Evolutionary conservation across 2,797 vertebrate genomes (phyloP), one percentile per base, ranked within the genome.

Genomic region (Sebastes kiyomatsui): DNA sequence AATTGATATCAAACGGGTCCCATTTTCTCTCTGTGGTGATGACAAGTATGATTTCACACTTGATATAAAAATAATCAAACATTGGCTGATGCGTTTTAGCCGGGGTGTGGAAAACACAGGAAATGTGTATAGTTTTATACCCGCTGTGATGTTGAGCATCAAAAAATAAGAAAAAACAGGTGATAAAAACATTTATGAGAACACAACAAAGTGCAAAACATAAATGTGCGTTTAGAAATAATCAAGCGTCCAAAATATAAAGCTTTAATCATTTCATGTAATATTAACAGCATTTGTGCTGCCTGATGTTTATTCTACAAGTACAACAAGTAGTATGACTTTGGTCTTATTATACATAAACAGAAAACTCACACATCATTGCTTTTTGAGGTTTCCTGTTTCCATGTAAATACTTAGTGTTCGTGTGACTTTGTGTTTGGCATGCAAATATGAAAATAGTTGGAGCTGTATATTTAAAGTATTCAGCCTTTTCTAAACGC

Each of bases 41-140:
- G 83, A 91, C 72, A 86, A 35, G 66, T 49, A 22, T 70, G 79
- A 86, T 85, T 83, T 87, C 73, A 88, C 80, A 82, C 67, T 73
- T 77, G 79, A 81, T 81, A 83, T 80, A 14, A 74, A 90, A 88
- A 82, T 84, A 77, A 88, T 85, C 70, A 61, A 82, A 84, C 67
- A 54, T 16, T 30, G 56, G 58, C 64, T 10, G 76, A 73, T 80
- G 64, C 11, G 3, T 79, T 85, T 77, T 28, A 59, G 71, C 22
- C 35, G 27, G 76, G 69, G 67, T 55, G 69, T 2, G 70, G 46
- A 38, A 5, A 6, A 11, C 30, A 9, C n/a, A 58, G 64, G 30
- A 67, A 62, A 71, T 23, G 7, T 55, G 54, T 20, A 25, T 22
- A n/a, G 49, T 16, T 38, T 69, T 23, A 64, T 22, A 67, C 2